Evolutionary conservation across 1,140 invertebrate genomes (phyloP), one percentile per base, ranked within the genome.

Genomic region (Tetramorium alpestre): DNA sequence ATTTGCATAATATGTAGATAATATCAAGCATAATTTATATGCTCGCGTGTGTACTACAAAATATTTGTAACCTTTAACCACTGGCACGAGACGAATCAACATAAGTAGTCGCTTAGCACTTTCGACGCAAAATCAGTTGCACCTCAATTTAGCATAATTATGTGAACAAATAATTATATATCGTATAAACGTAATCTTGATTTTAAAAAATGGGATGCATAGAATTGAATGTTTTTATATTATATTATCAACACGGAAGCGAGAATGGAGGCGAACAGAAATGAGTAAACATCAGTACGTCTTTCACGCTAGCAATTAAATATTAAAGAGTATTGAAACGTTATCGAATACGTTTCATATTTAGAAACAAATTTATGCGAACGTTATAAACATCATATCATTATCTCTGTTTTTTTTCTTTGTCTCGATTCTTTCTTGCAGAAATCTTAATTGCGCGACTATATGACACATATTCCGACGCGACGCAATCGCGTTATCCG

Each of bases 1-100:
- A 80, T 80, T 80, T 80, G 62, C 77, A 80, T 80, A 80, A 67
- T 69, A 67, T 18, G 77, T 10, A 67, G 44, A 51, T 49, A 67
- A 51, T 11, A 44, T 67, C 60, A 13, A 69, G 77, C 18, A 18
- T 51, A 41, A 69, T 80, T 69, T 41, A 41, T 22, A 54, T 18
- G 64, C 22, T 70, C 49, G 65, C 77, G 47, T 69, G 77, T 38
- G 62, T 81, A 16, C n/a, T 18, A 25, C 47, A 41, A 81, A 81
- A 69, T 81, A 25, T 54, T 62, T 64, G 25, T 67, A 47, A 25
- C 65, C 65, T 70, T 54, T 70, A 81, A 81, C 33, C 49, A 18
- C 77, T 25, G 10, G 64, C 47, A 22, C 64, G 65, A 54, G 54
- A 44, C 33, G 67, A 81, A 65, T 25, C 10, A 38, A 13, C 47